phyloP scores from a whole-genome alignment of 1,140 invertebrate genomes.

The Neodiprion lecontei region DNA sequence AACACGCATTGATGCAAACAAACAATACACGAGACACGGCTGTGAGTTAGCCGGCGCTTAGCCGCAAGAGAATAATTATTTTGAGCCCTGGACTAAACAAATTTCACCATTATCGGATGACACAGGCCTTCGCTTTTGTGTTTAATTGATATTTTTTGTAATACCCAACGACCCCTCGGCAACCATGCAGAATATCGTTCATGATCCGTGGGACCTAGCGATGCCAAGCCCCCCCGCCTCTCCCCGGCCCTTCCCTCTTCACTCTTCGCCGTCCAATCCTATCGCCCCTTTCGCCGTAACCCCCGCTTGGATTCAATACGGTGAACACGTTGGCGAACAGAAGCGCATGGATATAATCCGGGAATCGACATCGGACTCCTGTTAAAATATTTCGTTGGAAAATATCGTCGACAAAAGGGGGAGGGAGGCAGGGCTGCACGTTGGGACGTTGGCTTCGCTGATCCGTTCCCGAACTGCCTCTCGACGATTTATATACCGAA shows the following conservation, averaged over 20 bases:
- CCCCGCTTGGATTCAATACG: conserved; percentile 26
- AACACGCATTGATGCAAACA: neutral
- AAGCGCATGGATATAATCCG: conserved; percentile 51
- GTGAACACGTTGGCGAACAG: conserved; percentile 20
- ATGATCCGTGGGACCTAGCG: too few species aligned
- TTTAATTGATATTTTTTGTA: conserved; percentile 55
- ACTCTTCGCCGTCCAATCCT: conserved; percentile 35
- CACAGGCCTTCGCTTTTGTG: conserved; percentile 46
- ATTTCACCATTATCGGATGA: conserved; percentile 53
- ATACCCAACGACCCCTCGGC: conserved; percentile 22
- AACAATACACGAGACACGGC: neutral
- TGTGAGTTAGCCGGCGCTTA: conserved; percentile 10
- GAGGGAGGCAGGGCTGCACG: neutral
- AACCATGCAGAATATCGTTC: too few species aligned
- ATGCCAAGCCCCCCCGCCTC: conserved; percentile 32
- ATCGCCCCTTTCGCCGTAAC: conserved; percentile 24
- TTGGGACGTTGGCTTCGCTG: neutral
- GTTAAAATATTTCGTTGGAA: conserved; percentile 53
- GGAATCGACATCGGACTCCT: conserved; percentile 46
- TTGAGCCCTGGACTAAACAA: conserved; percentile 39
- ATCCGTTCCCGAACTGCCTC: too few species aligned
- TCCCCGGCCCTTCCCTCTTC: conserved; percentile 38
- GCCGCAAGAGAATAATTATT: conserved; percentile 36
- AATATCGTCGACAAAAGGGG: conserved; percentile 40
- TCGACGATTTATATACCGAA: neutral